Base-by-base conservation (phyloP, 2,113 vertebrate species). In the Prolemur simus region DNA sequence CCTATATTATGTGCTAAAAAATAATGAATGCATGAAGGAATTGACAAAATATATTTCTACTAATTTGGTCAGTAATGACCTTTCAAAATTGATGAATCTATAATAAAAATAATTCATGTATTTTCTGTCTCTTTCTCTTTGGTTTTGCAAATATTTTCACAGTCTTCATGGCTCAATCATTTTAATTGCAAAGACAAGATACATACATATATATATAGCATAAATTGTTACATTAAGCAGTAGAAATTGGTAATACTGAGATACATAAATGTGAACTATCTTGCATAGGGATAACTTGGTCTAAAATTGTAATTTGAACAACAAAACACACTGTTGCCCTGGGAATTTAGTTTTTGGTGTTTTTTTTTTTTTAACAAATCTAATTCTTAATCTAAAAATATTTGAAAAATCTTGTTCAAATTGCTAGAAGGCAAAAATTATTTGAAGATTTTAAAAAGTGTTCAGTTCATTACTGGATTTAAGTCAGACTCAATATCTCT, bases 331-430 rank as follows among this genome's bases (percentile, higher is more conserved):
- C 56, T 73, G 17, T 34, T 60, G 39, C 45, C 69, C 12, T 60
- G 23, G 69, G 14, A 82, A 73, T 73, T 74, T 66, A 49, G 71
- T 4, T 12, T 89, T 54, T 6, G 17, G 6, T 25, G 3, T 25
- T 42, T 58, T 20, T 25, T 17, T 66, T 84, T 60, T 54, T 27
- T 2, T 11, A 42, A 60, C 1, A 85, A 94, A 77, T 77, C 66
- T 80, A 77, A 81, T 94, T 91, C 52, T 74, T 84, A 93, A 93
- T 80, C 20, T 32, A 96, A n/a, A 94, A 87, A 37, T 69, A 95
- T 84, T 89, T 97, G 83, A 92, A 97, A 97, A 95, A 89, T 94
- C 42, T 58, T 77, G 14, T 73, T 88, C 47, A 90, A 83, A 54
- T 86, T 77, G n/a, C 52, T 37, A 45, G 54, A 66, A 88, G 71